Conservation (phyloP, 1,140 invertebrate genomes). For the Polypedilum pembai region DNA sequence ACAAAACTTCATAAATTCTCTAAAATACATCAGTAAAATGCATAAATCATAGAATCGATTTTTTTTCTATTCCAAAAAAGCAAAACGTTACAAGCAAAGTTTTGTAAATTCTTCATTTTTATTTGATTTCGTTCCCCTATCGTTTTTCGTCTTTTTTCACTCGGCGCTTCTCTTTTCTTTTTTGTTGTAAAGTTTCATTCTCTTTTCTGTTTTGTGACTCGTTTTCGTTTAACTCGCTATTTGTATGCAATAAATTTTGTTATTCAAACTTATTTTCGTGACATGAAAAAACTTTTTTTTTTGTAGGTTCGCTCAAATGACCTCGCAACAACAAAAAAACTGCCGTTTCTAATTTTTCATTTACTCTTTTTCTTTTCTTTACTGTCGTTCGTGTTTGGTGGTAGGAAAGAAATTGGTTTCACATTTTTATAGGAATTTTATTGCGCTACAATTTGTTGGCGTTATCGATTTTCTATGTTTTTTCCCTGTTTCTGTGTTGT, state of each 20-base stretch:
- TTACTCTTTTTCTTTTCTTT: not conserved
- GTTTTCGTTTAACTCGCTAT: not conserved
- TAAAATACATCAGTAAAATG: too few species aligned
- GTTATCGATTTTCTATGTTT: conserved; percentile 5
- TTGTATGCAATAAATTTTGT: conserved; percentile 19
- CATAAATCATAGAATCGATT: not conserved
- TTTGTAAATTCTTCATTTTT: conserved; percentile 21
- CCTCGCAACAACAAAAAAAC: conserved; percentile 5
- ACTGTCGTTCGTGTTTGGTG: not conserved
- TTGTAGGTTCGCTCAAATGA: conserved; percentile 7
- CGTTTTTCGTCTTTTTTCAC: conserved; percentile 20
- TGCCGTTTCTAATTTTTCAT: conserved; percentile 6
- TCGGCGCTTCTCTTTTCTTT: not conserved
- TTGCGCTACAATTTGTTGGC: conserved; percentile 5
- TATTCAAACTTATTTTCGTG: not conserved
- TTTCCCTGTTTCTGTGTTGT: too few species aligned
- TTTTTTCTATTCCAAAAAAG: not conserved
- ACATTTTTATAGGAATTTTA: conserved; percentile 11
- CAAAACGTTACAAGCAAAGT: not conserved
- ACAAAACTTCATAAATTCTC: too few species aligned
- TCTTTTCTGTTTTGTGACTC: not conserved
- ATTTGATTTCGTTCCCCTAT: conserved; percentile 27
- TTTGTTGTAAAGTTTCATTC: not conserved
- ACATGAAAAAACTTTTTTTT: not conserved
- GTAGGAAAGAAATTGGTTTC: conserved; percentile 10